Percentiles rank a stretch among this genome's conserved stretches.
Evolutionary conservation across 1,140 invertebrate species (phyloP).

Genomic region (Zaprionus gabonicus): DNA sequence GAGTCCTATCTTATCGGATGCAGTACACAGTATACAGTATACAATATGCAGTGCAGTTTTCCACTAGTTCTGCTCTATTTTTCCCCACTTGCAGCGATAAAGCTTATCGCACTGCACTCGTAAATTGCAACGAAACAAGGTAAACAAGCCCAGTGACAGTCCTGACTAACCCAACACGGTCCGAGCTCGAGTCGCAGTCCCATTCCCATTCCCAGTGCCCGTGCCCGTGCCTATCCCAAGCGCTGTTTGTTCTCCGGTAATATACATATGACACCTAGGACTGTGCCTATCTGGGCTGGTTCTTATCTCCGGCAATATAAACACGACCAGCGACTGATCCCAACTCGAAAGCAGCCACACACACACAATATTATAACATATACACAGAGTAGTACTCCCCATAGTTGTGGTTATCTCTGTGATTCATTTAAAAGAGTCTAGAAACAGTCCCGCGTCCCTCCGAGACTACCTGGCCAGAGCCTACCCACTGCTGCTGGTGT

Average conservation of each 20-base stretch:
- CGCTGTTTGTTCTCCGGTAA: slow-evolving; percentile 54
- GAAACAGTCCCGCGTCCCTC: slow-evolving; percentile 39
- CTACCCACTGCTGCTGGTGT: not conserved
- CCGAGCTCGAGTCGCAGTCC: slow-evolving; percentile 22
- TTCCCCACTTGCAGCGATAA: slow-evolving; percentile 54
- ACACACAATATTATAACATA: slow-evolving; percentile 18
- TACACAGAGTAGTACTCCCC: slow-evolving; percentile 15
- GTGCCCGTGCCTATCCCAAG: slow-evolving; percentile 36
- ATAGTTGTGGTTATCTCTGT: slow-evolving; percentile 59
- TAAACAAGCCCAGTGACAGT: slow-evolving; percentile 55
- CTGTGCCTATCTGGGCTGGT: slow-evolving; percentile 24
- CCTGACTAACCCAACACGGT: slow-evolving; percentile 62
- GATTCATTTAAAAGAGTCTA: slow-evolving; percentile 68
- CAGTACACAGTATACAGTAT: slow-evolving; percentile 27
- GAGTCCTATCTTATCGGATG: slow-evolving; percentile 77
- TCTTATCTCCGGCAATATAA: slow-evolving; percentile 66
- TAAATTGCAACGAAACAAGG: slow-evolving; percentile 79
- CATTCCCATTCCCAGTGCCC: slow-evolving; percentile 9
- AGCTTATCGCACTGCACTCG: slow-evolving; percentile 69
- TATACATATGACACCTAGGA: slow-evolving; percentile 58
- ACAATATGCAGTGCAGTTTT: slow-evolving; percentile 61
- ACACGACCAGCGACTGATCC: slow-evolving; percentile 57
- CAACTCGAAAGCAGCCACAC: slow-evolving; percentile 19
- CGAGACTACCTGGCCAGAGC: slow-evolving; percentile 33
- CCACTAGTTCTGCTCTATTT: slow-evolving; percentile 18